phyloP scores from a whole-genome alignment of 2,113 vertebrate genomes.

The Amazona vittata region DNA sequence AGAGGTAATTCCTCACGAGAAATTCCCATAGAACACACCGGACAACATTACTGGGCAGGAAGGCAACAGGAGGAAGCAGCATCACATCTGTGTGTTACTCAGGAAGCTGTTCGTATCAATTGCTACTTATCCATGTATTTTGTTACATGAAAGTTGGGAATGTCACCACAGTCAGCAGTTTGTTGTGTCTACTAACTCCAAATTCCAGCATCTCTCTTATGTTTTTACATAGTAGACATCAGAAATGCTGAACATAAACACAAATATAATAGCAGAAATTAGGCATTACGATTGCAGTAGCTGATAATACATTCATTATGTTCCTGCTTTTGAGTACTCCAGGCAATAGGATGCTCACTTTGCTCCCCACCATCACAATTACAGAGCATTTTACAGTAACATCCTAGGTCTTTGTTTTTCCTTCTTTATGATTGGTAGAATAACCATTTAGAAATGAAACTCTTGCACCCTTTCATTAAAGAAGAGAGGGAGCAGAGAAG shows the following conservation, averaged over 20 bases:
- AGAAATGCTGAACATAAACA: background rate
- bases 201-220: background rate
- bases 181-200: background rate
- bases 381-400: background rate
- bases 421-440: background rate
- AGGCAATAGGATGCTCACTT: background rate
- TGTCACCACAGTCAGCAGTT: background rate
- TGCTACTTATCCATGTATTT: background rate
- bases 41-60: background rate
- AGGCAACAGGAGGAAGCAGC: background rate
- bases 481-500: conserved; percentile 6
- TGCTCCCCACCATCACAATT: background rate
- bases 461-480: conserved; percentile 32
- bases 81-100: background rate
- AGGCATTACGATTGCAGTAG: background rate
- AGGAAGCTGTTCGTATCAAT: background rate
- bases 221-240: background rate
- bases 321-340: background rate
- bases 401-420: background rate
- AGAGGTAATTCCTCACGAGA: background rate
- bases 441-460: conserved; percentile 22
- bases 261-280: background rate
- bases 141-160: background rate
- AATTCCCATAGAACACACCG: background rate
- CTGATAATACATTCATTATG: background rate